phyloP scores from a whole-genome alignment of 2,113 vertebrate genomes.

The Syngnathoides biaculeatus region DNA sequence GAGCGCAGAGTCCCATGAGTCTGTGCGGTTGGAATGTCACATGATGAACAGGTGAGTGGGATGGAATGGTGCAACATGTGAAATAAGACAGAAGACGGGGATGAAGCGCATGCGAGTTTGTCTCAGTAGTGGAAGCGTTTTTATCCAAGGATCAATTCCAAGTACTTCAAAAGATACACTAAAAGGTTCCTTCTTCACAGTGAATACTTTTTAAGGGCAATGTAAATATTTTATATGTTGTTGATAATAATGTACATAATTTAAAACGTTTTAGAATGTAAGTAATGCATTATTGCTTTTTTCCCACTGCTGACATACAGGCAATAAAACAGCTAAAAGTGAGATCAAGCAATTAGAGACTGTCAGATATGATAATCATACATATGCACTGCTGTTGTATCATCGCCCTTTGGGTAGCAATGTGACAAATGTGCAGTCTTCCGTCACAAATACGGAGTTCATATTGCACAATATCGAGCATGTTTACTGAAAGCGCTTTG shows the following conservation, averaged over 20 bases:
- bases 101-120: constrained; percentile 21
- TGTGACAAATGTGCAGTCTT: neutral
- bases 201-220: neutral
- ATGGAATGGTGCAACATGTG: constrained; percentile 41
- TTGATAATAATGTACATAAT: too few relatives aligned
- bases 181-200: neutral
- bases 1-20: constrained; percentile 76
- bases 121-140: constrained; percentile 2
- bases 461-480: neutral
- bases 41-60: constrained; percentile 44
- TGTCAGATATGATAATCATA: neutral
- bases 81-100: constrained; percentile 39
- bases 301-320: neutral
- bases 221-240: too few relatives aligned
- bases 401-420: neutral
- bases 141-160: neutral
- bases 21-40: constrained; percentile 56
- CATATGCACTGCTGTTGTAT: neutral
- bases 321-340: neutral
- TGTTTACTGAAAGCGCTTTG: constrained; percentile 1
- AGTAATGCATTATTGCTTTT: neutral
- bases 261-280: neutral
- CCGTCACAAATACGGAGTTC: neutral
- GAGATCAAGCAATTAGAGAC: neutral
- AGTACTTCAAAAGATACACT: neutral